Evolutionary conservation across 2,797 vertebrate genomes (phyloP).

Genomic region (Bucorvus abyssinicus): DNA sequence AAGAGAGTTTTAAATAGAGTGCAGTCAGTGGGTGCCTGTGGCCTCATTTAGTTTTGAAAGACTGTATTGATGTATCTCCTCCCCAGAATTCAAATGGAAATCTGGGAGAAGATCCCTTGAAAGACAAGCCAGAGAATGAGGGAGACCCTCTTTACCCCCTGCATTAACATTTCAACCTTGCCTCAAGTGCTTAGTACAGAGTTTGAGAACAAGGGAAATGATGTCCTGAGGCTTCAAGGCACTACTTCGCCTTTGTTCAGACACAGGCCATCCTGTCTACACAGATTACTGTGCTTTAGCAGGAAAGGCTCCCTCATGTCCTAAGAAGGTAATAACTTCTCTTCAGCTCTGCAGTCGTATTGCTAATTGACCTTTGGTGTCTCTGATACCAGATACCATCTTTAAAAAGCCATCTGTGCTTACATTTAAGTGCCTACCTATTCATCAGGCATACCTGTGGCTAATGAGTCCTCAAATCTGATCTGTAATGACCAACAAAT

Average conservation of each 20-base stretch:
- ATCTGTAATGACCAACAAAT: background rate
- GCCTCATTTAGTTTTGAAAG: conserved; percentile 70
- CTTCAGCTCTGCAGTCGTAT: conserved; percentile 4
- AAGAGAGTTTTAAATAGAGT: conserved; percentile 64
- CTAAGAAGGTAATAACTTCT: conserved; percentile 40
- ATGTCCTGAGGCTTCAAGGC: conserved; percentile 69
- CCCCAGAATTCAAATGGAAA: conserved; percentile 64
- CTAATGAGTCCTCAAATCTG: background rate
- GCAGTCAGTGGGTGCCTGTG: conserved; percentile 57
- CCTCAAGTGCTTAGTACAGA: conserved; percentile 47
- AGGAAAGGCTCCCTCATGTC: conserved; percentile 38
- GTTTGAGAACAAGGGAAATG: conserved; percentile 66
- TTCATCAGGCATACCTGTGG: background rate
- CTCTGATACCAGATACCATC: background rate
- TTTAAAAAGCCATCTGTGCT: background rate
- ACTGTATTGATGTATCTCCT: conserved; percentile 63
- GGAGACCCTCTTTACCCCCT: conserved; percentile 54
- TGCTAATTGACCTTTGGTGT: conserved; percentile 25
- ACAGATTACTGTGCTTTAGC: conserved; percentile 18
- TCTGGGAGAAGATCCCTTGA: conserved; percentile 63
- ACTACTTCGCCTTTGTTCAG: conserved; percentile 34
- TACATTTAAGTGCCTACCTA: background rate
- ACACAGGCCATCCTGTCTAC: conserved; percentile 34
- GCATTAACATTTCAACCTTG: conserved; percentile 68
- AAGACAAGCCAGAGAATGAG: conserved; percentile 59